Base-by-base conservation (phyloP, 2,113 vertebrate species). In the Vidua macroura region DNA sequence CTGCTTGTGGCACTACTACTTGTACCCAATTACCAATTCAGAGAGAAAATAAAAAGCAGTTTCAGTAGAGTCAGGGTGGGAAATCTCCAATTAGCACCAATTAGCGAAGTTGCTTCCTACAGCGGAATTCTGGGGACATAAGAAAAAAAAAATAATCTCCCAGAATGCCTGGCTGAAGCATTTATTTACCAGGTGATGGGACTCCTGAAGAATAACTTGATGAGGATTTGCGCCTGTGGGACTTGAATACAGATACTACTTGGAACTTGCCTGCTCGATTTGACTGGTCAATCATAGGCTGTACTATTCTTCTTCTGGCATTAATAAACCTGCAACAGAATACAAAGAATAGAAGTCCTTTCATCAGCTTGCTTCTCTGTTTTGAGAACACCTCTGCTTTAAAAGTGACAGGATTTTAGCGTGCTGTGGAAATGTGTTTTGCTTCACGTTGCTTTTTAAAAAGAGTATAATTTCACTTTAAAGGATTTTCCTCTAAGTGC, bases 211-310 rank as follows among this genome's bases (percentile, higher is more conserved):
- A 97, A 97, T 96, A 97, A 97, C 97, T 97, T 97, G 96, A 96
- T 97, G 96, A 98, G 96, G 96, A 96, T 97, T 96, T 97, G 96
- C 67, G 97, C 95, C 97, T 97, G 93, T 91, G 97, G 95, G 97
- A 92, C 83, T 88, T 96, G 97, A 97, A 96, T 96, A 96, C 35
- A 97, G 96, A 97, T 90, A 97, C 79, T 88, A 96, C 90, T 96
- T 97, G 97, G 94, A 96, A 98, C 98, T 99, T 99, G 99, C 99
- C 99, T 99, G 99, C 99, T 99, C 99, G 99, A 98, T 99, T 99
- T 97, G 99, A 99, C 98, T 99, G 99, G 98, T 99, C 99, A 96
- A 99, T 99, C 99, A 99, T 99, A 97, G 99, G 99, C 98, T 99
- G 99, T 98, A 99, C 99, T 99, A 99, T 99, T 99, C 99, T 99